Evolutionary conservation across 2,888 invertebrate genomes (phyloP), one percentile per base, ranked within the genome.

Genomic region (Eustalomyia histrio): DNA sequence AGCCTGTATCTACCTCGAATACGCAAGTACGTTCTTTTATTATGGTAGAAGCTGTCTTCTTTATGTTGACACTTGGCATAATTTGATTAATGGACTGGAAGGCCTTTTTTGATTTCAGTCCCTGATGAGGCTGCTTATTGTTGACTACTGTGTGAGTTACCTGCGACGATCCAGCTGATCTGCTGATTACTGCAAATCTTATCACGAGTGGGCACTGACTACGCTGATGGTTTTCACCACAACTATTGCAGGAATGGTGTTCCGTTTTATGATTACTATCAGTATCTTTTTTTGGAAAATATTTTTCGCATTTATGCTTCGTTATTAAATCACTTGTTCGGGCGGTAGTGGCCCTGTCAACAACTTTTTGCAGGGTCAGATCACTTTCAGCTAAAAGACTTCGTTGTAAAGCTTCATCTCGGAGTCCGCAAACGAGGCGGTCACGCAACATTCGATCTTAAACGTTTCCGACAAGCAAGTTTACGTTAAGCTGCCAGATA

Each of bases 401-500:
- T 60, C 60, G 75, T 35, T 82, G 83, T 12, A 82, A 39, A 0
- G 50, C 24, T 50, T 82, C 83, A 58, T 79, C 81, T 3, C 72
- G 67, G 21, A 84, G 35, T 1, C 83, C 83, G 39, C 83, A 84
- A 21, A 83, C 83, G 29, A 78, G 58, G 6, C 79, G 64, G 47
- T 83, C 81, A 14, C 79, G 68, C 5, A 83, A 50, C 83, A 83
- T 83, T 2, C 81, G 68, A 50, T 83, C 61, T 39, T 79, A 64
- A 9, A 79, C 63, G 17, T 35, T 17, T 8, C 57, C 73, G 50
- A 83, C 82, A 18, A 29, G 82, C 76, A 2, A 78, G 24, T 17
- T 65, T 72, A 5, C 81, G 61, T 43, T 80, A 60, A 12, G 75
- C 79, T 16, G 78, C 78, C 35, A 83, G 29, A 57, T 81, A 81